Conservation (phyloP, 2,797 vertebrate species). For the Mastacembelus armatus region DNA sequence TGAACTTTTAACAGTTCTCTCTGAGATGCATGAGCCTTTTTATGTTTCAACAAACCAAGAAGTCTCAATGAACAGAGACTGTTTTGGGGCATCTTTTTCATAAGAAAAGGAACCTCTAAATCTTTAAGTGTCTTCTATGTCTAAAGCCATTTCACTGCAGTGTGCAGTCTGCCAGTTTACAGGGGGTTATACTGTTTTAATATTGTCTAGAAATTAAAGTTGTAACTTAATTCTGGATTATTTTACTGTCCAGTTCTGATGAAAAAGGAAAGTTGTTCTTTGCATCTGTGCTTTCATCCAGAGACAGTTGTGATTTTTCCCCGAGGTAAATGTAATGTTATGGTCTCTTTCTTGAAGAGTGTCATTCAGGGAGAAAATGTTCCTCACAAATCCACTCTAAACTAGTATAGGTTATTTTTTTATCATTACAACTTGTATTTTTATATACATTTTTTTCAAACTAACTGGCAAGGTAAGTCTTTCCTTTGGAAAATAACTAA, state of each 20-base stretch:
- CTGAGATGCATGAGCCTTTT: not conserved
- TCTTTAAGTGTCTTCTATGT: constrained; percentile 50
- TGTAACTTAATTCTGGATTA: constrained; percentile 3
- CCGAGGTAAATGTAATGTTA: not conserved
- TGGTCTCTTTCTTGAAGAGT: not conserved
- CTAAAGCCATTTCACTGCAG: constrained; percentile 58
- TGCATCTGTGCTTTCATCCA: constrained; percentile 53
- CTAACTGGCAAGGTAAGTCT: too few species aligned
- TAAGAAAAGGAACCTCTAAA: constrained; percentile 15
- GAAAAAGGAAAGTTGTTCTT: constrained; percentile 23
- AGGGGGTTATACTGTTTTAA: constrained; percentile 6
- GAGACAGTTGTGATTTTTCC: not conserved
- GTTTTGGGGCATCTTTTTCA: constrained; percentile 6
- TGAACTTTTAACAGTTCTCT: not conserved
- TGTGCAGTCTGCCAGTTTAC: constrained; percentile 45
- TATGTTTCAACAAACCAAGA: constrained; percentile 13
- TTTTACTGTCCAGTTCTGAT: constrained; percentile 12
- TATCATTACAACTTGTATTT: not conserved
- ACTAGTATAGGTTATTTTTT: not conserved
- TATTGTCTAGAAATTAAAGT: not conserved
- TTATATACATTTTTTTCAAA: too few species aligned
- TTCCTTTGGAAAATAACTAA: not conserved
- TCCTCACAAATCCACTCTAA: not conserved
- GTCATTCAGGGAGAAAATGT: not conserved
- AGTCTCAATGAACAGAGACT: constrained; percentile 21